phyloP scores from a whole-genome alignment of 2,797 vertebrate genomes.

The Melanotaenia maccullochi region DNA sequence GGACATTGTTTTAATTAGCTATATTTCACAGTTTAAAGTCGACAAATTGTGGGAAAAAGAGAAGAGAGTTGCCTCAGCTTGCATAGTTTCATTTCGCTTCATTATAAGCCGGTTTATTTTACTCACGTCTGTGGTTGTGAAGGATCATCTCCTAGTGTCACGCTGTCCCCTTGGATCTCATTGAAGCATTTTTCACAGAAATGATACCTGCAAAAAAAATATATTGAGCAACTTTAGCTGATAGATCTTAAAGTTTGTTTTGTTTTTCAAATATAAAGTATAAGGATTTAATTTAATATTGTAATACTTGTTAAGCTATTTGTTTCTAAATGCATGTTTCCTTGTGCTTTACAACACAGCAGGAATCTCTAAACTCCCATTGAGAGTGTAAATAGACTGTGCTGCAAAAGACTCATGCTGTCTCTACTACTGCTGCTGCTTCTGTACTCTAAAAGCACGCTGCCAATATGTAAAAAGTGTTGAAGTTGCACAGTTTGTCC shows the following conservation, averaged over 20 bases:
- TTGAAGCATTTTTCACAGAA: constrained; percentile 99
- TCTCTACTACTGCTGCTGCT: constrained; percentile 40
- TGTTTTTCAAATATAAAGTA: neutral
- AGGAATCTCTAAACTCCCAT: constrained; percentile 46
- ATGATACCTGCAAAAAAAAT: constrained; percentile 91
- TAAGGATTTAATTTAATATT: constrained; percentile 54
- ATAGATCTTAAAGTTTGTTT: neutral
- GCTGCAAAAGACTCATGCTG: constrained; percentile 75
- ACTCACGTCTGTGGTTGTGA: constrained; percentile 99
- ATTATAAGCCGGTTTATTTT: neutral
- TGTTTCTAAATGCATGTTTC: neutral
- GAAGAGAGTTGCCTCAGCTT: neutral
- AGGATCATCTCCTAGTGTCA: constrained; percentile 98
- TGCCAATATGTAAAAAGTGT: neutral
- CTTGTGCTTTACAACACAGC: constrained; percentile 35
- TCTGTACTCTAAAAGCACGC: constrained; percentile 14
- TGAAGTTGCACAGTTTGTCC: constrained; percentile 67
- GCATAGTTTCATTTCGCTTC: neutral
- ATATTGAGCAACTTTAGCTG: constrained; percentile 18
- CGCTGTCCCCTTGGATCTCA: constrained; percentile 98
- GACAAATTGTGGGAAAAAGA: neutral
- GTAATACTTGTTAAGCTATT: constrained; percentile 65
- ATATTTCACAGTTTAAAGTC: neutral
- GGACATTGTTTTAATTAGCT: too few species aligned
- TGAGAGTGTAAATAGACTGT: constrained; percentile 58